Evolutionary conservation across 2,113 vertebrate species (phyloP).

Genomic region (Hippocampus abdominalis): DNA sequence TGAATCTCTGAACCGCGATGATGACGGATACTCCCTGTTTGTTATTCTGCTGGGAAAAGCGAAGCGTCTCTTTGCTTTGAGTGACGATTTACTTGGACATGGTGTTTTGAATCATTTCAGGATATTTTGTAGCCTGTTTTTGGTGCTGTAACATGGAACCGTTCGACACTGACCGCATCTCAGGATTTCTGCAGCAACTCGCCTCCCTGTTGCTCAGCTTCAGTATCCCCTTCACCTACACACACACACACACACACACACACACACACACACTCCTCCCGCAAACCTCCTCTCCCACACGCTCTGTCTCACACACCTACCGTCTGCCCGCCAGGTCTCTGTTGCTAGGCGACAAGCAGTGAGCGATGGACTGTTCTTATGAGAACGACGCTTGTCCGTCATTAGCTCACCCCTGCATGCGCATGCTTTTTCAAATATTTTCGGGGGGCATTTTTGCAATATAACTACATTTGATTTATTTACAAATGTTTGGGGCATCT

Average conservation of each 20-base stretch:
- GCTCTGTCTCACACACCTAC: constrained; percentile 72
- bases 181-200: constrained; percentile 11
- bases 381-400: constrained; percentile 71
- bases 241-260: neutral
- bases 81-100: neutral
- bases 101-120: neutral
- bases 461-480: neutral
- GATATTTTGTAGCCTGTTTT: neutral
- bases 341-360: constrained; percentile 77
- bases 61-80: neutral
- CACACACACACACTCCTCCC: constrained; percentile 22
- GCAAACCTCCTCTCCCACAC: constrained; percentile 58
- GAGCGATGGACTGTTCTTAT: constrained; percentile 71
- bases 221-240: constrained; percentile 19
- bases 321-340: constrained; percentile 75
- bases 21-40: neutral
- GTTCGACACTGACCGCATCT: constrained; percentile 19
- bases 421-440: neutral
- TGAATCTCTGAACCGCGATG: too few relatives aligned
- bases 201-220: constrained; percentile 38
- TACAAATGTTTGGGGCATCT: neutral
- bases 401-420: constrained; percentile 52
- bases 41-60: neutral
- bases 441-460: neutral
- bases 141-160: neutral